phyloP scores from a whole-genome alignment of 2,113 vertebrate species.

The Antennarius striatus region DNA sequence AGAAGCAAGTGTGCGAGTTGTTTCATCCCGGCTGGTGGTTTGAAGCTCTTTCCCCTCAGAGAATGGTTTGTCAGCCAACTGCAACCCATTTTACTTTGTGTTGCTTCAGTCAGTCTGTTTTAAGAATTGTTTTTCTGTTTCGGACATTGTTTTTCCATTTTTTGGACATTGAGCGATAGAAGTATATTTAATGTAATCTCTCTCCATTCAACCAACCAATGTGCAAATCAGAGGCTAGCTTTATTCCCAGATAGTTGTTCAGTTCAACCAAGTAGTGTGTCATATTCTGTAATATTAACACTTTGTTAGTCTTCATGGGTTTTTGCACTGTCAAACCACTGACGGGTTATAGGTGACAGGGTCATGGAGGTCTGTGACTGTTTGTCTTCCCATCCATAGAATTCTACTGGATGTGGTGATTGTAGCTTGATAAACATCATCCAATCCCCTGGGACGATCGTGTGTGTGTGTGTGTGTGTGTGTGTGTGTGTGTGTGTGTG shows the following conservation, averaged over 20 bases:
- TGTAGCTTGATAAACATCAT: constrained; percentile 56
- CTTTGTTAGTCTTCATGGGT: constrained; percentile 14
- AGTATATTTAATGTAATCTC: constrained; percentile 7
- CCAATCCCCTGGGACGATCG: constrained; percentile 52
- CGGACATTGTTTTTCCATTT: constrained; percentile 23
- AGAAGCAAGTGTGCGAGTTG: constrained; percentile 13
- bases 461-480: constrained; percentile 30
- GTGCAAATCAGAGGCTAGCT: constrained; percentile 28
- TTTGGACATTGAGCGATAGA: constrained; percentile 10
- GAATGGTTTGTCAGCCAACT: constrained; percentile 18
- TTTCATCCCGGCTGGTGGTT: constrained; percentile 34
- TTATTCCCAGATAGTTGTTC: constrained; percentile 35
- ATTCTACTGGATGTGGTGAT: constrained; percentile 34
- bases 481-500: not conserved
- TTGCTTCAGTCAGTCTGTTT: constrained; percentile 18
- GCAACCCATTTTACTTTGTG: too few relatives aligned
- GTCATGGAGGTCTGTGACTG: constrained; percentile 21
- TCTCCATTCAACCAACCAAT: constrained; percentile 19
- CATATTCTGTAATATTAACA: constrained; percentile 44
- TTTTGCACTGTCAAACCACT: constrained; percentile 16
- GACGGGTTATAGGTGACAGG: constrained; percentile 17
- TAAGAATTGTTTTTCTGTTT: not conserved
- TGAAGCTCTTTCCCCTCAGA: constrained; percentile 1
- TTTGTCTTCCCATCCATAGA: constrained; percentile 24
- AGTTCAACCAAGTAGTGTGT: constrained; percentile 55